Conservation (phyloP, 2,113 vertebrate genomes). For the Cariama cristata region DNA sequence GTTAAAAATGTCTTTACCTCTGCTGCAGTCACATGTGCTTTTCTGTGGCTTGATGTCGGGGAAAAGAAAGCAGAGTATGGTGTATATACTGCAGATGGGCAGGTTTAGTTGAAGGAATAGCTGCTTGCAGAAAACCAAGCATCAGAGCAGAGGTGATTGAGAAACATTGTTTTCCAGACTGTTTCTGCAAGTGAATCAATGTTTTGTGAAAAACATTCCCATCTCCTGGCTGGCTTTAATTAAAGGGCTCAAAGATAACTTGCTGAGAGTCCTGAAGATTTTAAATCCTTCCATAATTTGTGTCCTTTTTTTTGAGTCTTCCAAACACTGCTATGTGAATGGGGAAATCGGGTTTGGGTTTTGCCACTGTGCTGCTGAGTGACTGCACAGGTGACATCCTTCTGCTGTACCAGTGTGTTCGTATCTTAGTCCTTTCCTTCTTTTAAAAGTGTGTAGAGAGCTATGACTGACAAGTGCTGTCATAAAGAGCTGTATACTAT, state of each 20-base stretch:
- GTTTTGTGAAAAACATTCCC: constrained; percentile 21
- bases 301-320: not conserved
- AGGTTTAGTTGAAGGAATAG: constrained; percentile 8
- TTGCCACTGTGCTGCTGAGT: not conserved
- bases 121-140: constrained; percentile 31
- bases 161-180: not conserved
- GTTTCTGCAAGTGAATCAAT: constrained; percentile 31
- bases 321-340: not conserved
- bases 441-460: not conserved
- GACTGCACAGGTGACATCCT: not conserved
- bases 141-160: not conserved
- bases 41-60: constrained; percentile 9
- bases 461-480: not conserved
- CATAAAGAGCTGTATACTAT: not conserved
- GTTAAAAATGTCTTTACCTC: constrained; percentile 27
- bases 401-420: not conserved
- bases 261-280: not conserved
- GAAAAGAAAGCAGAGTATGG: not conserved
- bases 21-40: constrained; percentile 16
- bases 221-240: constrained; percentile 4
- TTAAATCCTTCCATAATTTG: not conserved
- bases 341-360: not conserved
- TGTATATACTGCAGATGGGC: not conserved
- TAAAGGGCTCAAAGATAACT: not conserved
- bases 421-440: not conserved